Conservation (phyloP, 2,113 vertebrate genomes). For the Manacus vitellinus region DNA sequence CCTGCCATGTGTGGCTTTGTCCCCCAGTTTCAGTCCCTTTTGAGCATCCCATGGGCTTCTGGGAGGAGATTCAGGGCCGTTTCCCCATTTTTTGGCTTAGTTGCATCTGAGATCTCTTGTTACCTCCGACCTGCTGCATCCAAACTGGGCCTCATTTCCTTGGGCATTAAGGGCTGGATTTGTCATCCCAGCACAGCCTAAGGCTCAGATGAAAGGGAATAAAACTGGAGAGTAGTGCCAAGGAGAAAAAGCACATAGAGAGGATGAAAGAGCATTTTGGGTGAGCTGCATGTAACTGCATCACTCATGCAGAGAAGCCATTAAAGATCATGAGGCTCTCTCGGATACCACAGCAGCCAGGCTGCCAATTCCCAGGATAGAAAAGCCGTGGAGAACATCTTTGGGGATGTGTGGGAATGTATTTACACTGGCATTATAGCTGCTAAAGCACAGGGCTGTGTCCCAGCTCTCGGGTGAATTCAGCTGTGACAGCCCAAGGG, state of each 20-base stretch:
- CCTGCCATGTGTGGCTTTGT: not conserved
- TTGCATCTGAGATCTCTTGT: fast-evolving
- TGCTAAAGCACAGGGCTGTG: not conserved
- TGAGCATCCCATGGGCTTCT: not conserved
- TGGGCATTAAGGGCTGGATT: not conserved
- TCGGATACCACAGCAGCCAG: not conserved
- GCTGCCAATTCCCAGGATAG: not conserved
- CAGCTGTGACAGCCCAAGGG: not conserved
- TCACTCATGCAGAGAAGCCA: not conserved
- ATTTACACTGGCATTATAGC: not conserved
- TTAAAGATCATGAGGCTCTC: not conserved
- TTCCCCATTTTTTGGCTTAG: not conserved
- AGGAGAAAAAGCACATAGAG: not conserved
- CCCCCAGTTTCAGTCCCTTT: fast-evolving
- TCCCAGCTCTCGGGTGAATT: not conserved
- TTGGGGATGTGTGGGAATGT: not conserved
- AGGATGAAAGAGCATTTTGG: not conserved
- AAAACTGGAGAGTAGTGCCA: not conserved
- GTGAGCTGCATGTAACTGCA: not conserved
- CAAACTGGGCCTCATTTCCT: not conserved
- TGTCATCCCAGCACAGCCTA: not conserved
- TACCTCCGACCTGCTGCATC: not conserved
- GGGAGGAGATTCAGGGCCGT: fast-evolving
- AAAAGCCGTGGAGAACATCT: not conserved
- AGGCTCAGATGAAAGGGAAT: not conserved